Evolutionary conservation across 2,113 vertebrate genomes (phyloP), one percentile per base, ranked within the genome.

Genomic region (Gnathonemus echidnorhynchus): DNA sequence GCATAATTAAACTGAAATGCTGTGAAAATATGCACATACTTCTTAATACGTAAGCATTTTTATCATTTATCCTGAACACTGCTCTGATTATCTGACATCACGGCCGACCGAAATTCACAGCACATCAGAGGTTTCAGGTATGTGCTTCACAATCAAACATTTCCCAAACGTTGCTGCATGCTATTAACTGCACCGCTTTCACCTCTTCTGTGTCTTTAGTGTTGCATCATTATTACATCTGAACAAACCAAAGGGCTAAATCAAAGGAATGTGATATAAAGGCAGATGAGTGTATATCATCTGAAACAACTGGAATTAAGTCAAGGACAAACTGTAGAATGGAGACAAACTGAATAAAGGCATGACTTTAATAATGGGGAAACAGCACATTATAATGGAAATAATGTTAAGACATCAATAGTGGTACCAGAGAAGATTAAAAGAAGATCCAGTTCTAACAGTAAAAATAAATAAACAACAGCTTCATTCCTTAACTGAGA

Each of bases 1-100:
- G 9, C 70, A 19, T 85, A 85, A 62, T 85, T 15, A 49, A 90
- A 90, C 48, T 50, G 84, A 27, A 86, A 86, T 86, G n/a, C 24
- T 86, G 84, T 49, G 84, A 46, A 86, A 86, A 86, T 86, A 86
- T 27, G 45, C 24, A n/a, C 46, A n/a, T 17, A 31, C 45, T 86
- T 86, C 46, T 86, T 86, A 86, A 86, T 31, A 31, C 10, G 24
- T 50, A 9, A 27, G 84, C 84, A 86, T 86, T 86, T 86, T 49
- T 49, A n/a, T 17, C 3, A n/a, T 48, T 45, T n/a, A 85, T 35
- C 45, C 19, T 3, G 62, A 31, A 70, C 10, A 31, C 62, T 13
- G 62, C 62, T 31, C 62, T 70, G 27, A 70, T 70, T 70, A 70
- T 70, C 27, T 70, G 53, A 21, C 19, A 19, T 19, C 52, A 53